Conservation (phyloP, 2,888 invertebrate species). For the Myopa testacea region DNA sequence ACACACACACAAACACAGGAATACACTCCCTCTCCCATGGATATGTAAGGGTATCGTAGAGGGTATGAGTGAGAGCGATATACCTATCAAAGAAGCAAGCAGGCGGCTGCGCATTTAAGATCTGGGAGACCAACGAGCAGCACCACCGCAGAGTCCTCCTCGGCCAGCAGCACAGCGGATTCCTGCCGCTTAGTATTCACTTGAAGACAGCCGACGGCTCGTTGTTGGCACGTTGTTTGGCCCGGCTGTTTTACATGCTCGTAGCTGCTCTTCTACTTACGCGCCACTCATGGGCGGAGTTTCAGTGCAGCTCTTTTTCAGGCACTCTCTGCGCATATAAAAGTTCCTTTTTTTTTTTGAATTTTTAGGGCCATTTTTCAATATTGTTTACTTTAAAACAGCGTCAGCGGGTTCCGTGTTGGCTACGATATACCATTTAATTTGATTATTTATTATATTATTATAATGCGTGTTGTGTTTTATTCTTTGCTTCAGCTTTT, state of each 20-base stretch:
- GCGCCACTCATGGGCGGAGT: conserved; percentile 57
- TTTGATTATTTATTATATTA: conserved; percentile 43
- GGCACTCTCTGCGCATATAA: conserved; percentile 34
- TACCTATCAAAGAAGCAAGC: conserved; percentile 10
- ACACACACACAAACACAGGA: neutral
- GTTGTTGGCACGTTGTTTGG: conserved; percentile 1
- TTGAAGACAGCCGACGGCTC: conserved; percentile 23
- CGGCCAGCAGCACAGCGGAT: conserved; percentile 12
- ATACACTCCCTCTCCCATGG: neutral
- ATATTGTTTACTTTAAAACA: conserved; percentile 17
- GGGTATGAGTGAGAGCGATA: conserved; percentile 36
- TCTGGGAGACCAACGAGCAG: conserved; percentile 51
- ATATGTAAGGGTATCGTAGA: too few relatives aligned
- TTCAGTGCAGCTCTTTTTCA: conserved; percentile 44
- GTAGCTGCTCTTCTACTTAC: conserved; percentile 11
- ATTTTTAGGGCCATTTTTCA: conserved; percentile 18
- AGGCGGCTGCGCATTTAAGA: conserved; percentile 52
- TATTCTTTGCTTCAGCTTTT: conserved; percentile 22
- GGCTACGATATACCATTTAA: conserved; percentile 51
- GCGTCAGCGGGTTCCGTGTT: conserved; percentile 43
- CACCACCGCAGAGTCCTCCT: conserved; percentile 24
- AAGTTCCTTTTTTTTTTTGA: conserved; percentile 20
- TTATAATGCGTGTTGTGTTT: conserved; percentile 44
- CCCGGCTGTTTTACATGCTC: conserved; percentile 23
- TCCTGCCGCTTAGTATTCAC: neutral